These are phyloP conservation scores for Rhegmatorhina hoffmannsi DNA, from an alignment of 2,113 vertebrate genomes.

Conservation along the genomic window DNA sequence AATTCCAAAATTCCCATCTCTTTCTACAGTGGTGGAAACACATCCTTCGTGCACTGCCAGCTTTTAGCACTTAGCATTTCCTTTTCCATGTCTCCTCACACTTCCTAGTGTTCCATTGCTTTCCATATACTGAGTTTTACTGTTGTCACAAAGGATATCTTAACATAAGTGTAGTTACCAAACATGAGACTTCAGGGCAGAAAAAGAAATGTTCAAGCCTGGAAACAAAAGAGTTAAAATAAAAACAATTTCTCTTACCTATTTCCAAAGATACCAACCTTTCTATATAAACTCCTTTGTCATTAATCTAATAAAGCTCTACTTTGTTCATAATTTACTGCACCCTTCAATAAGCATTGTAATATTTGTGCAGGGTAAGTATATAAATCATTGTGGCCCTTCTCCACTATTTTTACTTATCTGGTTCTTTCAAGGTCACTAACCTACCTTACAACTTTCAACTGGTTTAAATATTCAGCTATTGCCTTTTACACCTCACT, in stretches of 20 bases:
- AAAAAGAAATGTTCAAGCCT: not conserved
- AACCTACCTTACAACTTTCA: conserved; percentile 47
- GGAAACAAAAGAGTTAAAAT: not conserved
- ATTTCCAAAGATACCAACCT: not conserved
- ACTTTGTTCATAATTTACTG: conserved; percentile 50
- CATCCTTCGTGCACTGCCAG: not conserved
- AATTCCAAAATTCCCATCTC: not conserved
- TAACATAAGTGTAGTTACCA: not conserved
- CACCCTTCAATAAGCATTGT: conserved; percentile 42
- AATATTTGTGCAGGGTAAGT: conserved; percentile 35
- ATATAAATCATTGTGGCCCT: conserved; percentile 50
- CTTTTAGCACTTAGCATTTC: not conserved
- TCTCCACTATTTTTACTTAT: not conserved
- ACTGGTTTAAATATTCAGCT: conserved; percentile 66
- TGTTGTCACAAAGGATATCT: not conserved
- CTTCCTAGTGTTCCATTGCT: not conserved
- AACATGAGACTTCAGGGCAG: not conserved
- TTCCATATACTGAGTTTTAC: not conserved
- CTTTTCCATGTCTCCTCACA: not conserved
- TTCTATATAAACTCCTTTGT: not conserved
- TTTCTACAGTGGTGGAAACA: not conserved
- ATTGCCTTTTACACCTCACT: conserved; percentile 40
- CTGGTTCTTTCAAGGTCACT: conserved; percentile 50
- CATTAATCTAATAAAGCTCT: conserved; percentile 33
- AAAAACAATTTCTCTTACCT: not conserved